These are phyloP conservation scores for Pteruthius melanotis DNA, from an alignment of 2,113 vertebrate genomes.

Conservation along the genomic window DNA sequence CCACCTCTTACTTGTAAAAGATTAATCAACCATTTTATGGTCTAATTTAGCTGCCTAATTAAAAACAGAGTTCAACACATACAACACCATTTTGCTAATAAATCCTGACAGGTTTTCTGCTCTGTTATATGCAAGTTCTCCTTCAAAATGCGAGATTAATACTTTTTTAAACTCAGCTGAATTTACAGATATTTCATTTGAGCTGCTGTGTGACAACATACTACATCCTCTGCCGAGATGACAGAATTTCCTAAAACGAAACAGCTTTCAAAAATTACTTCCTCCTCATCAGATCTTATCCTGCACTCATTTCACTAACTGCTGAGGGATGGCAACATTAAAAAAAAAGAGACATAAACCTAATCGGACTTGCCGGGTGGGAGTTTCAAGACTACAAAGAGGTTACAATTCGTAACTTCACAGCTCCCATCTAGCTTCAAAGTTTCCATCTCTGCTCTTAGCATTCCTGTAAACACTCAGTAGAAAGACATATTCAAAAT, in stretches of 20 bases:
- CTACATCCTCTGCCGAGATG: not conserved
- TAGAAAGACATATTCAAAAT: not conserved
- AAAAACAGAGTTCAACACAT: constrained; percentile 75
- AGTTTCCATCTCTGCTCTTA: not conserved
- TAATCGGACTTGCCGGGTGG: not conserved
- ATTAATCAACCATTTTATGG: constrained; percentile 83
- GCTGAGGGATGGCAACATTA: not conserved
- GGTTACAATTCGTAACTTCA: not conserved
- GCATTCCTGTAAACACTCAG: not conserved
- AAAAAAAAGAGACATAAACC: not conserved
- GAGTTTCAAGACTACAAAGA: not conserved
- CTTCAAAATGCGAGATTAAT: constrained; percentile 26
- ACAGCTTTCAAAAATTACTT: not conserved
- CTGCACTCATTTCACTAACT: not conserved
- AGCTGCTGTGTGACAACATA: fast-evolving
- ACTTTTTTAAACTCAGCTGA: not conserved
- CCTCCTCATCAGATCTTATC: not conserved
- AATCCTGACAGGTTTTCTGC: constrained; percentile 63
- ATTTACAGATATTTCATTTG: not conserved
- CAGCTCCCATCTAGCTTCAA: not conserved
- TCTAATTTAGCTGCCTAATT: constrained; percentile 79
- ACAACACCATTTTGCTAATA: constrained; percentile 70
- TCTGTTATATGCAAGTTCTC: constrained; percentile 15
- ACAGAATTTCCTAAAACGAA: not conserved
- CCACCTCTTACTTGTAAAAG: constrained; percentile 71